A percentile compares a stretch with the other conserved stretches of the same genome.
These are phyloP conservation scores for Aptenodytes forsteri DNA, from an alignment of 2,113 vertebrate genomes.

Conservation along the genomic window DNA sequence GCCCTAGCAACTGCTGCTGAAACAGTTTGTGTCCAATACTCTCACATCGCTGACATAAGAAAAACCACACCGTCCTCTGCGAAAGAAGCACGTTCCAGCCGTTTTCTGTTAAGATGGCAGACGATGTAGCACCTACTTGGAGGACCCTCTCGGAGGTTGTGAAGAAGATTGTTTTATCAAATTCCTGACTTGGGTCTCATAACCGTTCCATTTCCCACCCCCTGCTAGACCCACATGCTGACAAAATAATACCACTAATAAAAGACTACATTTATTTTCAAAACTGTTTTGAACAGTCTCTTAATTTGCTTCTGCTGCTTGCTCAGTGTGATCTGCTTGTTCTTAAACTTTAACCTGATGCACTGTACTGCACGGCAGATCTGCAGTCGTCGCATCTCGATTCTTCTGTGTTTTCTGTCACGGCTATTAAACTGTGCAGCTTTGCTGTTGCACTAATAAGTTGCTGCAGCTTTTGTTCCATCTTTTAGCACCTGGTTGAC, in stretches of 20 bases:
- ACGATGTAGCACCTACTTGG: neutral
- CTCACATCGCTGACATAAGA: neutral
- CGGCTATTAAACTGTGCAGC: neutral
- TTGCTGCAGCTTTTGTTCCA: neutral
- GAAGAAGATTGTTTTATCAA: neutral
- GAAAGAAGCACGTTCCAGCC: fast-evolving
- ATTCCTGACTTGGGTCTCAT: neutral
- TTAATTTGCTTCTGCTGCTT: neutral
- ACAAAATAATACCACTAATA: neutral
- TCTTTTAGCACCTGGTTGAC: neutral
- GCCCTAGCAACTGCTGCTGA: neutral
- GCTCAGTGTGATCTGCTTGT: neutral
- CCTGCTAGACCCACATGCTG: neutral
- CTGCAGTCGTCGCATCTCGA: neutral
- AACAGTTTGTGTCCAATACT: neutral
- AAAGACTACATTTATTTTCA: neutral
- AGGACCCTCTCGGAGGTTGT: neutral
- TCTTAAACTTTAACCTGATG: neutral
- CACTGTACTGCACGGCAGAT: fast-evolving
- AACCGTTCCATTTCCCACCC: neutral
- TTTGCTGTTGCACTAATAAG: neutral
- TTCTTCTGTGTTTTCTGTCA: neutral
- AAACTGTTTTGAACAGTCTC: neutral
- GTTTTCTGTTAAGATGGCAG: neutral
- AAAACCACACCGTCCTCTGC: fast-evolving